These are phyloP conservation scores for Phalacrocorax pelagicus DNA, from an alignment of 2,113 vertebrate species.

Conservation along the genomic window DNA sequence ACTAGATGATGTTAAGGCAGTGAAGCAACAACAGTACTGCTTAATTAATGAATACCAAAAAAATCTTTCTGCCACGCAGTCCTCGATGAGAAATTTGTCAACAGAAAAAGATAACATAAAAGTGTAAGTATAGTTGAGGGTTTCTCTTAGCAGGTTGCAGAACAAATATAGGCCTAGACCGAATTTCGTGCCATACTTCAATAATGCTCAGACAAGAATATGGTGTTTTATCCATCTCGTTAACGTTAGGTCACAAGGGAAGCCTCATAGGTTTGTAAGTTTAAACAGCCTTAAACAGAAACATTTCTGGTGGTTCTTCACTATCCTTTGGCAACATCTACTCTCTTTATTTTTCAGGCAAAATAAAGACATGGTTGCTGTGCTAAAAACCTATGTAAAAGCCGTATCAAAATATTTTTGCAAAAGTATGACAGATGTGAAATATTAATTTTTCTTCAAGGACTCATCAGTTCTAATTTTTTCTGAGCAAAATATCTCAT, in stretches of 20 bases:
- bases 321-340: background rate
- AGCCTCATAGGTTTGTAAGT: background rate
- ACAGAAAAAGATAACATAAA: slow-evolving; percentile 79
- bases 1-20: slow-evolving; percentile 72
- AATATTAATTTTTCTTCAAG: background rate
- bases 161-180: background rate
- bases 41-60: slow-evolving; percentile 78
- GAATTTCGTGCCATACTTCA: background rate
- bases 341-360: background rate
- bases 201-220: background rate
- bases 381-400: background rate
- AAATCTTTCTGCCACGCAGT: slow-evolving; percentile 62
- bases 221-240: background rate
- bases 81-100: slow-evolving; percentile 70
- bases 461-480: background rate
- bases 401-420: background rate
- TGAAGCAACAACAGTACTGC: slow-evolving; percentile 77
- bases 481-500: background rate
- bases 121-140: slow-evolving; percentile 78
- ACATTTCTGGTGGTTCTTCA: background rate
- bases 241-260: background rate
- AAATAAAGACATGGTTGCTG: background rate
- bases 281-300: background rate
- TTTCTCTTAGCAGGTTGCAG: background rate
- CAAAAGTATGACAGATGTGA: background rate